phyloP scores from a whole-genome alignment of 1,140 invertebrate genomes.

The Aphelenchoides fujianensis region DNA sequence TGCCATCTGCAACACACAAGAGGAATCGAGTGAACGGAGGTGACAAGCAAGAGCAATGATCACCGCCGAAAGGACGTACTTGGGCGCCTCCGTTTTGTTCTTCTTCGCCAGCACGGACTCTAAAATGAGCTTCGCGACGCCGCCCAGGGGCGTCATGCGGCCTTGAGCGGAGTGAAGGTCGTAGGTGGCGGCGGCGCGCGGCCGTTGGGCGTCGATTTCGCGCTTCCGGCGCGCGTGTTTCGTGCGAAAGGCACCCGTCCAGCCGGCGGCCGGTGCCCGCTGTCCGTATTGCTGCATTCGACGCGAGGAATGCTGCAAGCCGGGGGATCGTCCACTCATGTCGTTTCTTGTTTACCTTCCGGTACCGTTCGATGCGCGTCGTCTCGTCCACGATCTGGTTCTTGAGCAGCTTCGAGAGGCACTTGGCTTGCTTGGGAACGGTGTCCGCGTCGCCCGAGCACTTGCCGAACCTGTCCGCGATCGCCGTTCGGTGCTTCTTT shows the following conservation, averaged over 20 bases:
- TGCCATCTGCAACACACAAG: too few species aligned
- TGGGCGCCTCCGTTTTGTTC: slow-evolving; percentile 18
- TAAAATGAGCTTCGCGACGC: slow-evolving; percentile 6
- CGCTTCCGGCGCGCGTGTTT: background rate
- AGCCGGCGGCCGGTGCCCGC: background rate
- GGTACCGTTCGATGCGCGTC: background rate
- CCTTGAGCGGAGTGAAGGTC: background rate
- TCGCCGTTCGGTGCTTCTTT: background rate
- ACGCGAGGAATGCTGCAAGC: too few species aligned
- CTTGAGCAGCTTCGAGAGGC: slow-evolving; percentile 6
- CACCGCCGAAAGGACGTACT: background rate
- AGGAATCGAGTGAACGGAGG: slow-evolving; percentile 17
- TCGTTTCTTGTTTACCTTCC: background rate
- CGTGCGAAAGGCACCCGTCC: background rate
- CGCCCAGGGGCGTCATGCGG: slow-evolving; percentile 11
- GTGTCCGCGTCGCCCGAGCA: background rate
- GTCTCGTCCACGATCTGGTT: slow-evolving; percentile 15
- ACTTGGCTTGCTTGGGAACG: slow-evolving; percentile 10
- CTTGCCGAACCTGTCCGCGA: background rate
- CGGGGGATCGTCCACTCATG: too few species aligned
- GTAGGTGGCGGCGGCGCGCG: background rate
- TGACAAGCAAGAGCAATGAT: background rate
- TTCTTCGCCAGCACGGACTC: slow-evolving; percentile 4
- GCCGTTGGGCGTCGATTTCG: background rate
- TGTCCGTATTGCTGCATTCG: background rate